Evolutionary conservation across 1,140 invertebrate species (phyloP), one percentile per base, ranked within the genome.

Genomic region (Drosophila dunni): DNA sequence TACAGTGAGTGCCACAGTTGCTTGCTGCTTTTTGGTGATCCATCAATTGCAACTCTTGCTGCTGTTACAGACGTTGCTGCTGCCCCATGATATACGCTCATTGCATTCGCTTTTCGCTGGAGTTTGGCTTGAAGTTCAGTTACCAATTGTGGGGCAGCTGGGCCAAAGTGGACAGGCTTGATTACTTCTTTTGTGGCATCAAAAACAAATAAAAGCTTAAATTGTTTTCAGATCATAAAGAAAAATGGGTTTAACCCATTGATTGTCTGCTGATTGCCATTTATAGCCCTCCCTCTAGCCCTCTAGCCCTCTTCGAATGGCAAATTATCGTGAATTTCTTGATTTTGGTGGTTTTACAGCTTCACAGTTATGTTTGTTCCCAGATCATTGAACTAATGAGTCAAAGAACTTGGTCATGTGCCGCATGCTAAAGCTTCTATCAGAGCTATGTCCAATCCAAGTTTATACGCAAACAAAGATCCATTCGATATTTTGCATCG

Each of bases 151-250:
- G 71, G 34, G 53, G 15, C 46, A 42, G 15, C 45, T 17, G 20
- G 36, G 36, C 36, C 9, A 38, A 38, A 9, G 36, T 38, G 10
- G 13, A 42, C 60, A 40, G 63, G 56, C 74, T 64, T 88, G 83
- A 83, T 88, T 88, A 78, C 79, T 65, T 61, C 72, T 77, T 88
- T 83, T 81, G 84, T 86, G 79, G 82, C 76, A 86, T 88, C 83
- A 75, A 84, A 89, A 88, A 84, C 84, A 89, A 88, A 88, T 88
- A 88, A 88, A 88, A 89, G 80, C 84, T 81, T 84, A 89, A 88
- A 88, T 88, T 88, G 84, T 88, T 83, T 89, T 88, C 84, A 75
- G 84, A 88, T 86, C 83, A 89, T 89, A 88, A 88, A 88, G 80
- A 79, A 83, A 78, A 79, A 83, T 75, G 80, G 84, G 84, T 78